Evolutionary conservation across 2,113 vertebrate species (phyloP).

Genomic region (Halcyon senegalensis): DNA sequence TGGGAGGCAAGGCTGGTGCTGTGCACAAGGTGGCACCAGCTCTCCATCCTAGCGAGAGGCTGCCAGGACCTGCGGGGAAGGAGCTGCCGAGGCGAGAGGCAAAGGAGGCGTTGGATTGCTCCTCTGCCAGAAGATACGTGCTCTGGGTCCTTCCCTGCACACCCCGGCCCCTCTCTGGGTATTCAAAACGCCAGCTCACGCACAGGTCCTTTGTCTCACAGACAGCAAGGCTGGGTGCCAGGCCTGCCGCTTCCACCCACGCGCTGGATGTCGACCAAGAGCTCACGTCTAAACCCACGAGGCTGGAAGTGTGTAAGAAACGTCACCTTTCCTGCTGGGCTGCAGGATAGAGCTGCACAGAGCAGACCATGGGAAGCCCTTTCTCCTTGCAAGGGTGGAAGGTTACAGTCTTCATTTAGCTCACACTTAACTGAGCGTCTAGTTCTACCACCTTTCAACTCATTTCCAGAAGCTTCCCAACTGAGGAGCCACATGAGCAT

Average conservation of each 20-base stretch:
- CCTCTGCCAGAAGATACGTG: rapidly evolving
- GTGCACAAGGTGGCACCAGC: constrained; percentile 53
- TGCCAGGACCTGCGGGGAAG: not conserved
- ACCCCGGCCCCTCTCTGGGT: not conserved
- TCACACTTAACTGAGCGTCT: not conserved
- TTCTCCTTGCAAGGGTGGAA: not conserved
- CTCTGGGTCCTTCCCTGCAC: not conserved
- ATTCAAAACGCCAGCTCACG: not conserved
- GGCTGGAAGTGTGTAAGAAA: not conserved
- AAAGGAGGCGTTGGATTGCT: rapidly evolving
- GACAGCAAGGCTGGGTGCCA: not conserved
- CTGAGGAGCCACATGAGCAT: rapidly evolving
- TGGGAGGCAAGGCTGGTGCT: not conserved
- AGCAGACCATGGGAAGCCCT: not conserved
- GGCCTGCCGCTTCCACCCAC: rapidly evolving
- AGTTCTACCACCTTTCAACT: not conserved
- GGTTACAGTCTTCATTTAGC: not conserved
- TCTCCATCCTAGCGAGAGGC: not conserved
- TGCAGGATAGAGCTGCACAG: not conserved
- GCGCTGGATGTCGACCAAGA: rapidly evolving
- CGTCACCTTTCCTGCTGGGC: not conserved
- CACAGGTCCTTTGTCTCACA: not conserved
- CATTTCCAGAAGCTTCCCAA: not conserved
- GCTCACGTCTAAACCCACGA: not conserved
- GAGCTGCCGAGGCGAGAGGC: not conserved